phyloP scores from a whole-genome alignment of 2,797 vertebrate species.

The Propithecus deckenii region DNA sequence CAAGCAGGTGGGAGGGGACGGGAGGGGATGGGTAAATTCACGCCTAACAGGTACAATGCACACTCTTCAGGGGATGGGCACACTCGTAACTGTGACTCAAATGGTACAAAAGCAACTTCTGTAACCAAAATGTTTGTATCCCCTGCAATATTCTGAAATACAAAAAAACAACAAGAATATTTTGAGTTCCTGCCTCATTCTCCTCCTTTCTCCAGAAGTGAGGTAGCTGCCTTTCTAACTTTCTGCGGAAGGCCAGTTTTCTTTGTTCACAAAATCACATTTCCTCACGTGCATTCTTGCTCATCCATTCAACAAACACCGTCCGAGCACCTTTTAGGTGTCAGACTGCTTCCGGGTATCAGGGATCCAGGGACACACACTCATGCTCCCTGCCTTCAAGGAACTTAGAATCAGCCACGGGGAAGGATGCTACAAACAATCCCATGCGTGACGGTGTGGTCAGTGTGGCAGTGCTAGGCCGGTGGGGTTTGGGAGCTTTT shows the following conservation, averaged over 20 bases:
- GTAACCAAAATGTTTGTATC: too few species aligned
- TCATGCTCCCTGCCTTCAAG: fast-evolving
- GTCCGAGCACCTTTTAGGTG: neutral
- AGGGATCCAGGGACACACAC: neutral
- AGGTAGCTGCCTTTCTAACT: neutral
- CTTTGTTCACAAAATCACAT: neutral
- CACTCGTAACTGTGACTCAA: too few species aligned
- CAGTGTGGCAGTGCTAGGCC: neutral
- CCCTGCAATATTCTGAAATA: too few species aligned
- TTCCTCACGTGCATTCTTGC: neutral
- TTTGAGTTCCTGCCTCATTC: neutral
- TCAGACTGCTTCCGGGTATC: neutral
- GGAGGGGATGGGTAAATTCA: too few species aligned
- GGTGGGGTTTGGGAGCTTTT: neutral
- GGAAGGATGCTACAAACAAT: neutral
- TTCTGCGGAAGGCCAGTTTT: neutral
- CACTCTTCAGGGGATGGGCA: too few species aligned
- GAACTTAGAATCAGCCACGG: neutral
- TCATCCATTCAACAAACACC: neutral
- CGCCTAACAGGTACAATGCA: too few species aligned
- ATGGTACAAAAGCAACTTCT: too few species aligned
- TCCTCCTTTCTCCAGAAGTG: neutral
- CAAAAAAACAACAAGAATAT: too few species aligned
- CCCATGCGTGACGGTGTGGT: too few species aligned
- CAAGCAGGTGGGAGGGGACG: too few species aligned